phyloP scores from a whole-genome alignment of 2,888 invertebrate genomes.

The Agriopis leucophaearia region DNA sequence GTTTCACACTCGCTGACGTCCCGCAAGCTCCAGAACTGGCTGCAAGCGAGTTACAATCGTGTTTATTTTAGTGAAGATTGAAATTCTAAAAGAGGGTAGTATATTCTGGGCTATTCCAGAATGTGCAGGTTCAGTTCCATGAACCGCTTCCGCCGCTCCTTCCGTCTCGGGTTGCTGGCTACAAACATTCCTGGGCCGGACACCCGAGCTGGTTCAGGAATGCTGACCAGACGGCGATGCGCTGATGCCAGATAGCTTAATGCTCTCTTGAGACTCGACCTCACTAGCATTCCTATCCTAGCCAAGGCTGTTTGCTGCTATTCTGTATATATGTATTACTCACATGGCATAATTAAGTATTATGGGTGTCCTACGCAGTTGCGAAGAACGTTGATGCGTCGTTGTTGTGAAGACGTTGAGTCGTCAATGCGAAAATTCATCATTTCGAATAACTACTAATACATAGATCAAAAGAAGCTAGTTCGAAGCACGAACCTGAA shows the following conservation, averaged over 20 bases:
- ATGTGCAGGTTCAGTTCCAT: conserved; percentile 63
- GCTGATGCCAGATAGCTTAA: conserved; percentile 78
- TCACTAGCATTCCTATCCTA: conserved; percentile 70
- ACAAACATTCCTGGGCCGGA: conserved; percentile 78
- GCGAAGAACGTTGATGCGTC: too few relatives aligned
- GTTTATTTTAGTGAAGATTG: conserved; percentile 42
- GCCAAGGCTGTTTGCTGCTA: conserved; percentile 59
- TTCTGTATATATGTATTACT: neutral
- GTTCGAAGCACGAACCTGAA: too few relatives aligned
- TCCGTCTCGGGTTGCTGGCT: conserved; percentile 85
- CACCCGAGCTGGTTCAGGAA: conserved; percentile 77
- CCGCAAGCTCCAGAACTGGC: conserved; percentile 46
- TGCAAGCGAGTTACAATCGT: conserved; percentile 45
- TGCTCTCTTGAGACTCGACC: conserved; percentile 63
- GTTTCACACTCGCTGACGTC: conserved; percentile 38
- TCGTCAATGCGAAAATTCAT: too few relatives aligned
- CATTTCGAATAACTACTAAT: too few relatives aligned
- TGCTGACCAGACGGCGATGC: conserved; percentile 74
- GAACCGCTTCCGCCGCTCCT: conserved; percentile 85
- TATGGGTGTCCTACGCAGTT: too few relatives aligned
- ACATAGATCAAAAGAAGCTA: too few relatives aligned
- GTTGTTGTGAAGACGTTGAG: too few relatives aligned
- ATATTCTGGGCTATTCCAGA: conserved; percentile 54
- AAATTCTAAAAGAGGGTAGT: conserved; percentile 36
- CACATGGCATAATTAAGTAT: too few relatives aligned